Conservation (phyloP, 2,113 vertebrate genomes). For the Procavia capensis region DNA sequence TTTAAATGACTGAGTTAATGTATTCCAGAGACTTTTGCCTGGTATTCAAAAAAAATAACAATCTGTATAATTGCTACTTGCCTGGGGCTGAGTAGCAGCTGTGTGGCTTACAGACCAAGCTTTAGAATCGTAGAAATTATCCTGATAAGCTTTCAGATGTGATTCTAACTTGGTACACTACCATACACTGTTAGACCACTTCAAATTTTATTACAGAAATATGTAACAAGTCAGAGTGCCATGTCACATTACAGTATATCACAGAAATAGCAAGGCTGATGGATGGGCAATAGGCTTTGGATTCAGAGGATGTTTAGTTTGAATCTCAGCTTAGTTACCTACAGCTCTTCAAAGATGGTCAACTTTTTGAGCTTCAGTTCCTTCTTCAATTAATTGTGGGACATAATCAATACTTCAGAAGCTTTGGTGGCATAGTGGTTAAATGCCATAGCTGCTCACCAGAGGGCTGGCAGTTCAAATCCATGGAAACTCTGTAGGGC, state of each 20-base stretch:
- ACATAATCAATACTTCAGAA: too few relatives aligned
- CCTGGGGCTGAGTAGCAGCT: neutral
- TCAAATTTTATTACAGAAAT: neutral
- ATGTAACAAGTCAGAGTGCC: neutral
- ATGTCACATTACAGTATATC: neutral
- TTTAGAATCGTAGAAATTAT: neutral
- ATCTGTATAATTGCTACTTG: too few relatives aligned
- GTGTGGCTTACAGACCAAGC: neutral
- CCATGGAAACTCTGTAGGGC: too few relatives aligned
- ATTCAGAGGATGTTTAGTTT: neutral
- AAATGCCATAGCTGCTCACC: too few relatives aligned
- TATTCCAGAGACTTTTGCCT: neutral
- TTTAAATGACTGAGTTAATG: neutral
- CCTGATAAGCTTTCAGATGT: neutral
- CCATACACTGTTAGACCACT: neutral
- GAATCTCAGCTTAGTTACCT: neutral
- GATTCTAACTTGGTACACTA: neutral
- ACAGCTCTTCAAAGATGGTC: neutral
- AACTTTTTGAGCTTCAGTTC: neutral
- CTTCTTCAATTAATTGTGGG: neutral
- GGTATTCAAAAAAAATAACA: neutral
- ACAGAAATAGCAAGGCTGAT: neutral
- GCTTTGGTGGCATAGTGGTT: too few relatives aligned
- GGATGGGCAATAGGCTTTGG: neutral
- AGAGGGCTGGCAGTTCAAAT: too few relatives aligned